phyloP scores from a whole-genome alignment of 2,888 invertebrate genomes.

The Tethea ocularis region DNA sequence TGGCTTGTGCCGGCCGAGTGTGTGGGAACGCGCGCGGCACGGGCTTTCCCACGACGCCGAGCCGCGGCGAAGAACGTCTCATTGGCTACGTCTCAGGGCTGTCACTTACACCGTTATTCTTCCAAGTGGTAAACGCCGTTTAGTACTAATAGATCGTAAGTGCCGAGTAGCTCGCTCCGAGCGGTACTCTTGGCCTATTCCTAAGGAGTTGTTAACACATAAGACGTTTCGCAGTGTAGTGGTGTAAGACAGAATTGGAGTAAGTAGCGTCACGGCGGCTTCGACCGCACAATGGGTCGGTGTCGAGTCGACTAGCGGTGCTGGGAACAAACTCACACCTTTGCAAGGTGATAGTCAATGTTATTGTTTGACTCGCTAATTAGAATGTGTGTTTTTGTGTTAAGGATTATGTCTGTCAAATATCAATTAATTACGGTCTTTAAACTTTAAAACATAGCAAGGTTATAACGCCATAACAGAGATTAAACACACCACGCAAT shows the following conservation, averaged over 20 bases:
- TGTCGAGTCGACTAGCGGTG: slow-evolving; percentile 79
- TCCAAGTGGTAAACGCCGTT: slow-evolving; percentile 23
- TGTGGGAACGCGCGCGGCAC: slow-evolving; percentile 84
- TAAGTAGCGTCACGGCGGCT: slow-evolving; percentile 83
- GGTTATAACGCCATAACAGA: neutral
- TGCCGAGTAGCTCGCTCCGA: slow-evolving; percentile 36
- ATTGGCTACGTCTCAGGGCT: slow-evolving; percentile 35
- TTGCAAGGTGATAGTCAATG: slow-evolving; percentile 70
- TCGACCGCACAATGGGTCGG: slow-evolving; percentile 80
- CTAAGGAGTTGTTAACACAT: slow-evolving; percentile 53
- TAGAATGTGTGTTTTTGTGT: slow-evolving; percentile 57
- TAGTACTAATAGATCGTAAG: slow-evolving; percentile 56
- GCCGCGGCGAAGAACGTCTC: slow-evolving; percentile 60
- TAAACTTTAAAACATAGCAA: neutral
- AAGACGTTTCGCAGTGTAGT: slow-evolving; percentile 62
- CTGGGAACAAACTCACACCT: slow-evolving; percentile 77
- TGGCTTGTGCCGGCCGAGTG: slow-evolving; percentile 83
- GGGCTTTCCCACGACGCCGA: slow-evolving; percentile 80
- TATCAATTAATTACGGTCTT: slow-evolving; percentile 12
- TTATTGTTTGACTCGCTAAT: slow-evolving; percentile 78
- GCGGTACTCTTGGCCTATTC: slow-evolving; percentile 43
- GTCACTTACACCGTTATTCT: slow-evolving; percentile 63
- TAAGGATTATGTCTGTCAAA: slow-evolving; percentile 32
- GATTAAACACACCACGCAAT: neutral
- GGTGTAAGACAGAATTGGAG: slow-evolving; percentile 78